Evolutionary conservation across 2,888 invertebrate species (phyloP).

Genomic region (Cheilosia impressa): DNA sequence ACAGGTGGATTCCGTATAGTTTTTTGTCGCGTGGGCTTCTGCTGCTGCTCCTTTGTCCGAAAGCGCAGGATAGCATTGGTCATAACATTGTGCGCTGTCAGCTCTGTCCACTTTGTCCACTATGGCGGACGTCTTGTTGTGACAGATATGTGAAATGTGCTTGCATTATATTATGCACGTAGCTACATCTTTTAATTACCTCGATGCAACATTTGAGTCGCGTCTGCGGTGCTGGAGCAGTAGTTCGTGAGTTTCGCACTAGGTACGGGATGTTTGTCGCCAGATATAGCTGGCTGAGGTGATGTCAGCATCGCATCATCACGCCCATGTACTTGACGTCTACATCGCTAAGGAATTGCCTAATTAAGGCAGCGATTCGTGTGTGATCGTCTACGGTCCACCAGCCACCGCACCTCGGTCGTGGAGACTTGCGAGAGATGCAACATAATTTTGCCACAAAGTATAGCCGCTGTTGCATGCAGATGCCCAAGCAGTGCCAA

Average conservation of each 20-base stretch:
- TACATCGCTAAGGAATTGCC: conserved; percentile 46
- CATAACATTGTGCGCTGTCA: conserved; percentile 65
- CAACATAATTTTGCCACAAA: conserved; percentile 35
- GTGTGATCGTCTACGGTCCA: conserved; percentile 39
- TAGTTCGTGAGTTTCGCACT: conserved; percentile 16
- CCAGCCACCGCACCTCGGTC: conserved; percentile 43
- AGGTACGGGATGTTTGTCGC: conserved; percentile 24
- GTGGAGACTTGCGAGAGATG: background rate
- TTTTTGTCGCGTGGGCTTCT: conserved; percentile 69
- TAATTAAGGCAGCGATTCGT: conserved; percentile 64
- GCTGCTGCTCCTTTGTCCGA: conserved; percentile 39
- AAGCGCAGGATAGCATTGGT: conserved; percentile 60
- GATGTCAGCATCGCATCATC: conserved; percentile 56
- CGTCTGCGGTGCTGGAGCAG: background rate
- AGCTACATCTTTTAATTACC: conserved; percentile 59
- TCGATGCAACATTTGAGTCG: conserved; percentile 19
- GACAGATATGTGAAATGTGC: conserved; percentile 68
- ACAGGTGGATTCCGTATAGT: conserved; percentile 68
- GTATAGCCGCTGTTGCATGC: conserved; percentile 23
- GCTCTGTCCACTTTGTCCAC: conserved; percentile 57
- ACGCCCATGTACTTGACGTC: conserved; percentile 65
- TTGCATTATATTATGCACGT: conserved; percentile 58
- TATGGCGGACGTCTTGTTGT: conserved; percentile 63
- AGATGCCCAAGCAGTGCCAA: background rate
- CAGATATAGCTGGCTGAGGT: conserved; percentile 34